Base-by-base conservation (phyloP, 2,797 vertebrate genomes). In the Acridotheres tristis region DNA sequence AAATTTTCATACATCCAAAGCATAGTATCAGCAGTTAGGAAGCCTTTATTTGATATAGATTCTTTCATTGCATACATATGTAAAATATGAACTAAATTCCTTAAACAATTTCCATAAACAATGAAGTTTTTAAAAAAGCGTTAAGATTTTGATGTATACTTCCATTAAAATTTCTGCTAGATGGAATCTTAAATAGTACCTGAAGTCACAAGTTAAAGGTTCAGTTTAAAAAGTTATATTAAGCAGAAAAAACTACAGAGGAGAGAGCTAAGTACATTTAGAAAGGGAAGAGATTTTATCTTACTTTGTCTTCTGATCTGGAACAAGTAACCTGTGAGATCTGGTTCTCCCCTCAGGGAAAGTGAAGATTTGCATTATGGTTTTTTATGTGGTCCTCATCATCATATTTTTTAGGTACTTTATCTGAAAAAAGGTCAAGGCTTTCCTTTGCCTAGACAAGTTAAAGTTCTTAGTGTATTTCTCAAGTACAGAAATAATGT, bases 221-320 rank as follows among this genome's bases (percentile, higher is more conserved):
- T 84, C 29, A 42, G 25, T 38, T 79, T 85, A 69, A 89, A 89
- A 90, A 58, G 9, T 42, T 67, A 14, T 19, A 36, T 51, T 85
- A 84, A 73, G 59, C 22, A 89, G 20, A 29, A 66, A 38, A 81
- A 88, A 85, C 11, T 77, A 59, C 34, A 82, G 34, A 76, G 11
- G 9, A 82, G n/a, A 94, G 10, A 51, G 10, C 10, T 75, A 63
- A 89, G 15, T 38, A 63, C 29, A 77, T 34, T 25, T 17, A 68
- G 47, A 83, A 74, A 13, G 30, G n/a, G 38, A 50, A 65, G 76
- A 83, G 21, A 65, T 68, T 88, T 90, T 67, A 14, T 83, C 68
- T 67, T 89, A n/a, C 38, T 80, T 74, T 85, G 29, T 17, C 38
- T 91, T 95, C 91, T 89, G 57, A 83, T 93, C 29, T 85, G 89